These are phyloP conservation scores for Cryptoprocta ferox DNA, from an alignment of 2,797 vertebrate species.

Conservation along the genomic window DNA sequence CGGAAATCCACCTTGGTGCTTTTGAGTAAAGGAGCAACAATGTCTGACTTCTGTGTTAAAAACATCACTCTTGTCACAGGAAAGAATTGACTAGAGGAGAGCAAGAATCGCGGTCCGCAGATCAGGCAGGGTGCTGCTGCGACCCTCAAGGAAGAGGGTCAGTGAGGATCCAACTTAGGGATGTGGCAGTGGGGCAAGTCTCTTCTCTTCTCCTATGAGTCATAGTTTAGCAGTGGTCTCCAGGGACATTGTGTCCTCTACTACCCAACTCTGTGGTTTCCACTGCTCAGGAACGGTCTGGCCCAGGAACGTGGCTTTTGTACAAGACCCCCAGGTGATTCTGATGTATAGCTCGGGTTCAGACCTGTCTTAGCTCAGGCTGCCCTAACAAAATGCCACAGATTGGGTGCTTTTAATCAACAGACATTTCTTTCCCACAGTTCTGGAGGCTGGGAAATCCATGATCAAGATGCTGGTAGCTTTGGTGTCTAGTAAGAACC, in stretches of 20 bases:
- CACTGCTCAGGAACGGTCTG: not conserved
- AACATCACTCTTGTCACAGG: not conserved
- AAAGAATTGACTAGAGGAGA: not conserved
- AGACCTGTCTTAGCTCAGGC: not conserved
- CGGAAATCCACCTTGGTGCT: not conserved
- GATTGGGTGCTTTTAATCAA: not conserved
- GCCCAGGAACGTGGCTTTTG: not conserved
- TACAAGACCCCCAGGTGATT: not conserved
- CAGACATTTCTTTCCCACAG: not conserved
- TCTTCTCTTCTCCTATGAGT: not conserved
- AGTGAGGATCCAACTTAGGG: not conserved
- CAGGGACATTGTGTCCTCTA: not conserved
- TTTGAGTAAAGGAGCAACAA: not conserved
- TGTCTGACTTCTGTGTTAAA: not conserved
- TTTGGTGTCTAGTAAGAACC: too few species aligned
- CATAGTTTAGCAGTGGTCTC: not conserved
- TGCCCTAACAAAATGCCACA: not conserved
- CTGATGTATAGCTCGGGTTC: not conserved
- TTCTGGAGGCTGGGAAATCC: not conserved
- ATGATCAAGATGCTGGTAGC: not conserved
- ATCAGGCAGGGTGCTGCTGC: not conserved
- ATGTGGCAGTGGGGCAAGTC: not conserved
- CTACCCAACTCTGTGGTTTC: not conserved
- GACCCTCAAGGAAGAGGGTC: not conserved
- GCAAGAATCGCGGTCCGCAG: not conserved